Evolutionary conservation across 2,797 vertebrate species (phyloP), one percentile per base, ranked within the genome.

Genomic region (Bradypodion pumilum): DNA sequence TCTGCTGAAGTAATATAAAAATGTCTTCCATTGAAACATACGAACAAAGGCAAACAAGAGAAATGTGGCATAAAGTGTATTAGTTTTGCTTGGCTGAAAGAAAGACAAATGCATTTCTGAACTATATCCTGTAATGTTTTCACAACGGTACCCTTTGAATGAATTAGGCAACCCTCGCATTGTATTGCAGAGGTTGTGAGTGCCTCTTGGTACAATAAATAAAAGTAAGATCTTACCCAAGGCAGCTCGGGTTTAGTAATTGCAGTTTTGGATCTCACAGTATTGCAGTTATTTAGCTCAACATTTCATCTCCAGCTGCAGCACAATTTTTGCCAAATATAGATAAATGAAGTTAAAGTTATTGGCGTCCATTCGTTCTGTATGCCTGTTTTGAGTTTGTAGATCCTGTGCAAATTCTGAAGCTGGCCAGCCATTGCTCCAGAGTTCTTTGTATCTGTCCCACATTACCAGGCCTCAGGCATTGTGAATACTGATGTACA

Each of bases 291-390:
- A 95, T 95, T 95, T 90, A 93, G 95, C 95, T 96, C 95, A 95
- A 94, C 93, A 92, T 93, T 95, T 95, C 94, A 94, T 94, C 94
- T 95, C 96, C 96, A 97, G 96, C 96, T 97, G 96, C 96, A 96
- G 95, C 94, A 86, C 90, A 93, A 89, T 94, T 96, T 96, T 95
- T 96, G 96, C 96, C 96, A 97, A 96, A 96, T 96, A 95, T 96
- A 96, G 96, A 97, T 95, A 96, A 96, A 96, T 97, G 95, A 96
- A 96, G 95, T 96, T 96, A 96, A 96, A 95, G 95, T 95, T 96
- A 95, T 95, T 97, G 96, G 96, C 96, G 95, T 91, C 65, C 59
- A 82, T 92, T 90, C 79, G 84, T 90, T 94, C 91, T 93, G 90
- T 92, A 93, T 95, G 93, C 93, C 93, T 95, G 94, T 92, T 96